These are phyloP conservation scores for Luehdorfia chinensis DNA, from an alignment of 1,140 invertebrate species.

Conservation along the genomic window DNA sequence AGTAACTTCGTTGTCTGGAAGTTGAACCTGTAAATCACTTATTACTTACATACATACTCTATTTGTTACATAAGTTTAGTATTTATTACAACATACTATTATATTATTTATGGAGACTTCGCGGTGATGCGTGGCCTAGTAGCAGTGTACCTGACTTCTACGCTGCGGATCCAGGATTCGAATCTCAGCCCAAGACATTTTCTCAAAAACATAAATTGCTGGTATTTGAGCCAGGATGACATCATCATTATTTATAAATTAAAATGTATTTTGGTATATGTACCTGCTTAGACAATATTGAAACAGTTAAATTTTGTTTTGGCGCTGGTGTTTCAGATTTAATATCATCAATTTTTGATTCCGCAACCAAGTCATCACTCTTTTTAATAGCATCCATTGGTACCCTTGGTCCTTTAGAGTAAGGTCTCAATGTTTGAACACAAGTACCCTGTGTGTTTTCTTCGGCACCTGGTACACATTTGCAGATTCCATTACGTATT, in stretches of 20 bases:
- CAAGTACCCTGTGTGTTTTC: slow-evolving; percentile 56
- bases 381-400: slow-evolving; percentile 57
- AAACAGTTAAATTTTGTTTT: slow-evolving; percentile 85
- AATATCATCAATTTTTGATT: slow-evolving; percentile 35
- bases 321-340: slow-evolving; percentile 59
- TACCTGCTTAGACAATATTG: slow-evolving; percentile 86
- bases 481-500: slow-evolving; percentile 81
- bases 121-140: too few relatives aligned
- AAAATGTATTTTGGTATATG: not conserved
- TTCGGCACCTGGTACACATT: slow-evolving; percentile 79
- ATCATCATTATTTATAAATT: too few relatives aligned
- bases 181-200: too few relatives aligned
- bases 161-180: too few relatives aligned
- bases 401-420: slow-evolving; percentile 56
- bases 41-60: not conserved
- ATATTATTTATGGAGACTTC: not conserved
- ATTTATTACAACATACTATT: slow-evolving; percentile 4
- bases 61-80: slow-evolving; percentile 1
- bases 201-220: too few relatives aligned
- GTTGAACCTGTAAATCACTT: slow-evolving; percentile 72
- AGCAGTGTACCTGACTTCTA: too few relatives aligned
- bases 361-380: slow-evolving; percentile 34
- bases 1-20: slow-evolving; percentile 87
- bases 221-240: too few relatives aligned
- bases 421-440: slow-evolving; percentile 52